Evolutionary conservation across 2,113 vertebrate species (phyloP), one percentile per base, ranked within the genome.

Genomic region (Hypomesus transpacificus): DNA sequence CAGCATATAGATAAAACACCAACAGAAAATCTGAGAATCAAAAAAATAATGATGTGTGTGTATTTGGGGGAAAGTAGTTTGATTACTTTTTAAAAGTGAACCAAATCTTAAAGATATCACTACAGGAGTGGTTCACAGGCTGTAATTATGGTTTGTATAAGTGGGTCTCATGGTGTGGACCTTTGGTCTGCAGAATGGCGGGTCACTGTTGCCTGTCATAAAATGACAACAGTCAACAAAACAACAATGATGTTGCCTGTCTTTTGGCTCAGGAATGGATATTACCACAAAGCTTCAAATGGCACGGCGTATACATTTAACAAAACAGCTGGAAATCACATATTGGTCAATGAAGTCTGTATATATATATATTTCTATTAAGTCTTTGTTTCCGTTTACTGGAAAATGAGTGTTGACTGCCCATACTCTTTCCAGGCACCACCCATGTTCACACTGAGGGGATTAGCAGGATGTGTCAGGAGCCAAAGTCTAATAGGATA

Each of bases 401-500:
- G 17, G 26, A 7, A 18, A 18, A n/a, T 56, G 1, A 56, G 54
- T n/a, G 17, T 17, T 20, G 11, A 13, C 39, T 46, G 39, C 39
- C 39, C 21, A 22, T 34, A 68, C 16, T 5, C 16, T 56, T 60
- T 68, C 13, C 50, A 26, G 1, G 18, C 21, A 51, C 54, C 39
- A 7, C 69, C 75, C 61, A 16, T 71, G 66, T 56, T 68, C 71
- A 6, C 64, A 70, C 51, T 39, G 1, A 61, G 1, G 69, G 53
- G 28, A 51, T 50, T 68, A 52, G 18, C 9, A 14, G 46, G 3
- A n/a, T 52, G 34, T 70, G 69, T 77, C 57, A 85, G 89, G 87
- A 89, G 87, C 75, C 87, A 90, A 87, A 90, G 87, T 90, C 84
- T 80, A 78, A 53, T 6, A 70, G 18, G 82, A 86, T 79, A 79